Base-by-base conservation (phyloP, 64 coral and sea anemone genomes). In the Anthopleura sola region DNA sequence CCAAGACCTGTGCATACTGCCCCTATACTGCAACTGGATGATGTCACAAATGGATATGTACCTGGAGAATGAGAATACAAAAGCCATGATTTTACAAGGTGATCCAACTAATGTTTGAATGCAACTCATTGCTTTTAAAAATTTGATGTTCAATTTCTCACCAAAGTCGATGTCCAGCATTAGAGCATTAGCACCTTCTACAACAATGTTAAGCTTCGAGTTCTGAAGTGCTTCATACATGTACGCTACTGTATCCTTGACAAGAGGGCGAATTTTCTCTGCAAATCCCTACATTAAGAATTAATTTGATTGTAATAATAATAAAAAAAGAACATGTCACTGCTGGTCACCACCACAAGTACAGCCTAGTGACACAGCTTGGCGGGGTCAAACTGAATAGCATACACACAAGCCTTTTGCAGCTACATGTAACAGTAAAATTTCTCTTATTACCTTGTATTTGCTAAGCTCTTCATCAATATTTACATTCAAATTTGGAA, bases 141-240 rank as follows among this genome's bases (percentile, higher is more conserved):
- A 53, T 53, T 53, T 53, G 6, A 15, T 53, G 50, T 17, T 53
- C 50, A 53, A 14, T 53, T 40, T 81, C 91, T 88, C 44, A 97
- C 95, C 95, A 83, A 97, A 97, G 91, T 97, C 95, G 56, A 97
- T 97, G 68, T 97, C 95, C 84, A 97, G 62, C 95, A 97, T 97
- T 3, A 90, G 80, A 12, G 95, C 95, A 86, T 97, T 97, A 14
- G 95, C 95, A 55, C 95, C 95, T 75, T 97, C 95, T 31, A 97
- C 91, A 3, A 97, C 81, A 75, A 97, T 88, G 14, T 88, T 97
- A 69, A 84, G 79, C 8, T 93, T 80, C 20, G 92, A 78, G 38
- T 92, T 87, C 88, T 93, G 91, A 7, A 97, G 79, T 21, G 91
- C 91, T 83, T 97, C 90, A 74, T 97, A 84, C 80, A 97, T 90